Base-by-base conservation (phyloP, 2,113 vertebrate species). In the Hystrix brachyura region DNA sequence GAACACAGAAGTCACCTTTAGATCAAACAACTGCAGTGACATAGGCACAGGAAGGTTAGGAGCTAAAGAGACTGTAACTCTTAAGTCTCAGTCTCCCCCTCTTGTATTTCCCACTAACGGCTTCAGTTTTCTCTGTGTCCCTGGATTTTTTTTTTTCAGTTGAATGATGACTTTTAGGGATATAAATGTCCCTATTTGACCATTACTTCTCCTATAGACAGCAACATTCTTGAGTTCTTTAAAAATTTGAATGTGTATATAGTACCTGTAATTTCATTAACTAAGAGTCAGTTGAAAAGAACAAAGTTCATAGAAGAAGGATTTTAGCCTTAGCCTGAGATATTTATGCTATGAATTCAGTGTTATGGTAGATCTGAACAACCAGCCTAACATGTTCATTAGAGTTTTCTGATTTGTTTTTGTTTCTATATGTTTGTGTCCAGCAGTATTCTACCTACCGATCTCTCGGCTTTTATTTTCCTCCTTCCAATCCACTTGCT, bases 381-480 rank as follows among this genome's bases (percentile, higher is more conserved):
- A 74, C 13, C 62, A 53, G 32, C 53, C 57, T 83, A 69, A 55
- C 5, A 5, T 21, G 9, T 71, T 80, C 34, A 57, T 48, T 74
- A 74, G 62, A 21, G 34, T 53, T 65, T 59, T 87, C 57, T 57
- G 10, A 67, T 65, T 92, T 90, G 27, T 12, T 94, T 95, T 94
- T 90, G 60, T 15, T 94, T 92, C 81, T 74, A 60, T 19, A n/a
- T 46, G 65, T 86, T 9, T 69, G 34, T 62, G 38, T 82, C 34
- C 48, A 87, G 19, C 51, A 21, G 48, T 25, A 27, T 25, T 59
- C n/a, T 60, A 59, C 6, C 65, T 64, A 71, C 18, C 46, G 48
- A 32, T 62, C 25, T 87, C 46, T 62, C 80, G 57, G 60, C 11
- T 86, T 69, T 90, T 6, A 86, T 23, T 78, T 81, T 15, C 46